Evolutionary conservation across 2,113 vertebrate genomes (phyloP), one percentile per base, ranked within the genome.

Genomic region (Seriola quinqueradiata): DNA sequence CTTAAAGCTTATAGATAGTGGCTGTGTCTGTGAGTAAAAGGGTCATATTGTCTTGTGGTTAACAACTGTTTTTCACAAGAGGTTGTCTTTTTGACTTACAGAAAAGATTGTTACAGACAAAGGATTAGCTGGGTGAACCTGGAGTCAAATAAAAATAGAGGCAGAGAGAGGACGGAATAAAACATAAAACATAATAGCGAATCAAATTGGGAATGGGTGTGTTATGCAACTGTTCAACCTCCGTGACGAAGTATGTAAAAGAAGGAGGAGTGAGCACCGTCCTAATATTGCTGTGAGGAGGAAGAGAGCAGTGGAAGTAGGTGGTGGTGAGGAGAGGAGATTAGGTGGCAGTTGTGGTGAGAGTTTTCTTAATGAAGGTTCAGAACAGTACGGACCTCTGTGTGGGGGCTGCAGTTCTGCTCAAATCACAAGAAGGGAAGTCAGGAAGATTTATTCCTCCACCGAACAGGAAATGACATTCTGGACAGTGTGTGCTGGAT

Each of bases 351-450:
- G 75, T 78, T 70, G 68, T 79, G 77, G 72, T 77, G 79, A 78
- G 70, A 82, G 69, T 80, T 86, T 85, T 88, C 83, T 88, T 87
- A 89, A 89, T 91, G 92, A 85, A 78, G 66, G 81, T 79, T 75
- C 65, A 77, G 74, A 74, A 81, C 75, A 74, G 82, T 8, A 55
- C 82, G 81, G 84, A 72, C 58, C 70, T 34, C 67, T 50, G 69
- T 7, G 73, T 83, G 77, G 86, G 86, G 80, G 82, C 71, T 76
- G 74, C 69, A 85, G 54, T 58, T 81, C 46, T n/a, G 72, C 66
- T 80, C 57, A 66, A 67, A 86, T 81, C 70, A 72, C 48, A 60
- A 69, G 79, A 77, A 63, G 42, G 13, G 16, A 72, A 70, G 54
- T 69, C 52, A 36, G 57, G 72, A 46, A 72, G 80, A 86, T 78